These are phyloP conservation scores for Drosophila dives DNA, from an alignment of 2,888 invertebrate genomes.

Conservation along the genomic window DNA sequence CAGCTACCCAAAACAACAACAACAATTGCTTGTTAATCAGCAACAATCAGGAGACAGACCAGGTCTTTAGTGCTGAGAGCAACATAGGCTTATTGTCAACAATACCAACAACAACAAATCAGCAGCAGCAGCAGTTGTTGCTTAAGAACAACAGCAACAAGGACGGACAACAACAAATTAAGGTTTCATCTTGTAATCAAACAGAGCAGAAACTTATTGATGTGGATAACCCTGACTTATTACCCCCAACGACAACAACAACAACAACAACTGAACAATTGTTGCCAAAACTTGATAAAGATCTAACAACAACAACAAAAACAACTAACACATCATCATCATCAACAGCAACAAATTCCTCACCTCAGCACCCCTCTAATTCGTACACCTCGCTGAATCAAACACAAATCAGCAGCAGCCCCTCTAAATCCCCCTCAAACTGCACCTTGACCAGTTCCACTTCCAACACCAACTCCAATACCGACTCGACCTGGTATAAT, in stretches of 20 bases:
- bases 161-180: constrained; percentile 60
- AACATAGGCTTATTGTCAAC: constrained; percentile 16
- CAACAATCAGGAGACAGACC: constrained; percentile 41
- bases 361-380: not conserved
- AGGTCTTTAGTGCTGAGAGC: not conserved
- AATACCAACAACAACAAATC: constrained; percentile 28
- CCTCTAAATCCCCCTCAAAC: constrained; percentile 9
- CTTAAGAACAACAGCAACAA: constrained; percentile 59
- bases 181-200: constrained; percentile 62
- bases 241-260: constrained; percentile 8
- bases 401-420: not conserved
- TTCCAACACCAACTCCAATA: not conserved
- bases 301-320: constrained; percentile 27
- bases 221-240: constrained; percentile 17
- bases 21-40: constrained; percentile 20
- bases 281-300: constrained; percentile 20
- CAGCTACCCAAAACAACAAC: constrained; percentile 51
- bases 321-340: constrained; percentile 1
- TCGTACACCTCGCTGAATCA: not conserved
- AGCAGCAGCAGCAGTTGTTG: constrained; percentile 33
- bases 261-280: constrained; percentile 10
- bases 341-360: constrained; percentile 1
- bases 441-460: not conserved
- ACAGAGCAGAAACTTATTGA: constrained; percentile 10
- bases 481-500: not conserved